Base-by-base conservation (phyloP, 2,888 invertebrate genomes). In the Ormyrus nitidulus region DNA sequence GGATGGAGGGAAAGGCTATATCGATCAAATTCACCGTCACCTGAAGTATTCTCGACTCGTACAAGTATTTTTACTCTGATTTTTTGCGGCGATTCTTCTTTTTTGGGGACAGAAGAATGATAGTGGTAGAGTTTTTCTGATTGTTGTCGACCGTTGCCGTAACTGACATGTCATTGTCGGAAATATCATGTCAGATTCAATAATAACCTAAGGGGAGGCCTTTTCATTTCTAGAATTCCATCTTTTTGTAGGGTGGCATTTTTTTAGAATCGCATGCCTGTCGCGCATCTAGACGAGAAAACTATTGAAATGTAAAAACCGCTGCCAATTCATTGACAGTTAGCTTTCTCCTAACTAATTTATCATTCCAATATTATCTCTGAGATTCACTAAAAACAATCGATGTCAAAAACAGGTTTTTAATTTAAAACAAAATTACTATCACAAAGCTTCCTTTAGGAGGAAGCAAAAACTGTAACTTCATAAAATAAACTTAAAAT, bases 21-120 rank as follows among this genome's bases (percentile, higher is more conserved):
- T 90, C 90, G 88, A 89, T 89, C 90, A 90, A 89, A 87, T 87
- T 87, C 86, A 84, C 81, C 82, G 86, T 86, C 87, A 84, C 83
- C 82, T 82, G 83, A 84, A 83, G 80, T 81, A 84, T 83, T 19
- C 77, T 73, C 85, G 87, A 88, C 86, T 85, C 80, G 84, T 87
- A 89, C 90, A 90, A 87, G 89, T 87, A 87, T 89, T 89, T 89
- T 87, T 89, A 90, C 90, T 90, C 87, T 58, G 19, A 9, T 44
- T 19, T 64, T 58, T 19, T 19, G 19, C 1, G 19, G 19, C 19
- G 19, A 19, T 19, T 64, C 69, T 69, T 65, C 68, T 54, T 78
- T 59, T 59, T 49, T 19, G 19, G 19, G 19, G 19, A 19, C 11
- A 53, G 19, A 13, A 10, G 6, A 49, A 64, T 56, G 9, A n/a